A percentile compares a stretch with the other conserved stretches of the same genome.
Evolutionary conservation across 2,113 vertebrate species (phyloP).

Genomic region (Bagarius yarrelli): DNA sequence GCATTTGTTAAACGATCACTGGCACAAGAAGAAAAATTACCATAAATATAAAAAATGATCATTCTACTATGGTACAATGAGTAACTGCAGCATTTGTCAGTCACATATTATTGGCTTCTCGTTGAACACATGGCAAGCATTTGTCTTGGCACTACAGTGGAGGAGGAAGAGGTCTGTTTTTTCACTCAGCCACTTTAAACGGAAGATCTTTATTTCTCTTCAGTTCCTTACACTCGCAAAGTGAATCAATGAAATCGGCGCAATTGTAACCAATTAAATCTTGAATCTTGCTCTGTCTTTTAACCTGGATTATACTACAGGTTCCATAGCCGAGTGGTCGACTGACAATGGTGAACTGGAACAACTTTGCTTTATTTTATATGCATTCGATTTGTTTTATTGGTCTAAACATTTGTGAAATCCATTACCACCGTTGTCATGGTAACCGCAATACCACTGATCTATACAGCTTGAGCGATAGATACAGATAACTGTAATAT

Average conservation of each 20-base stretch:
- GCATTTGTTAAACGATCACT: neutral
- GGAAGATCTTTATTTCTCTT: conserved; percentile 10
- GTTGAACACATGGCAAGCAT: conserved; percentile 17
- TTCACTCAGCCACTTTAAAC: neutral
- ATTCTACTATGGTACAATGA: neutral
- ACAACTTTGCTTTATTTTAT: neutral
- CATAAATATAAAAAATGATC: neutral
- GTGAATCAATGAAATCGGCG: neutral
- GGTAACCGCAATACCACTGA: neutral
- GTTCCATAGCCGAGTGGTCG: neutral
- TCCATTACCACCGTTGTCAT: neutral
- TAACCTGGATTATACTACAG: too few species aligned
- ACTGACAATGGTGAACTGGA: neutral
- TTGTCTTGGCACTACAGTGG: neutral
- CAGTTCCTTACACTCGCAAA: neutral
- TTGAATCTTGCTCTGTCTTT: neutral
- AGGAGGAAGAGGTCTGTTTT: conserved; percentile 11
- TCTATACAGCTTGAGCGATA: neutral
- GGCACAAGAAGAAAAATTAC: neutral
- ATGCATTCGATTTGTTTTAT: neutral
- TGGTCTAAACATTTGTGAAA: neutral
- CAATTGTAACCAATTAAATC: conserved; percentile 1
- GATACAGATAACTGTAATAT: too few species aligned
- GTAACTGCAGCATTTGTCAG: conserved; percentile 23
- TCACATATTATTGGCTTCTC: conserved; percentile 6